Evolutionary conservation across 2,113 vertebrate species (phyloP).

Genomic region (Aldabrachelys gigantea): DNA sequence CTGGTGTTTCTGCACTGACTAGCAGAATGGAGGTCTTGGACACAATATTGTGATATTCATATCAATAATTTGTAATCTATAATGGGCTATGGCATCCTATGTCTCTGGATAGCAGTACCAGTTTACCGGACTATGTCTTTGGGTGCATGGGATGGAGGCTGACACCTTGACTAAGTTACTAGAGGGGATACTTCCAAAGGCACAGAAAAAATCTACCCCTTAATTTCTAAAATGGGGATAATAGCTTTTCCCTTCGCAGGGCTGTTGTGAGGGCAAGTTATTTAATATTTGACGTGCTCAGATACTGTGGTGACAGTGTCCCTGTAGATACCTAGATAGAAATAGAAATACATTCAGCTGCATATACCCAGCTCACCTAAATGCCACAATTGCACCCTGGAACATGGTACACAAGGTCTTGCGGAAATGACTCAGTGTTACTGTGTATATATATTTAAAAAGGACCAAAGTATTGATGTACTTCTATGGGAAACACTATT

Average conservation of each 20-base stretch:
- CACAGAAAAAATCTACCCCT: background rate
- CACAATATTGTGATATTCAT: background rate
- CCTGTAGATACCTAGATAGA: background rate
- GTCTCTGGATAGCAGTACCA: background rate
- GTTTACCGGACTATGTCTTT: background rate
- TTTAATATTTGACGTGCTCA: background rate
- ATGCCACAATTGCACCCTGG: background rate
- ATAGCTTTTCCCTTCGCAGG: background rate
- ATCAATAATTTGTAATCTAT: background rate
- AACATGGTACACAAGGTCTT: background rate
- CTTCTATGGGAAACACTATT: slow-evolving; percentile 6
- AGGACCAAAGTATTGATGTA: background rate
- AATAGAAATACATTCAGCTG: background rate
- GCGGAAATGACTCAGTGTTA: background rate
- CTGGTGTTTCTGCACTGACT: background rate
- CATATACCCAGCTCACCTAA: background rate
- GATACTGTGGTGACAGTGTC: fast-evolving
- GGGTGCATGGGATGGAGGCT: background rate
- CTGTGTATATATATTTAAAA: background rate
- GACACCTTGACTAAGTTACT: background rate
- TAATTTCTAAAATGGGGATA: background rate
- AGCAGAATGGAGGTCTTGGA: background rate
- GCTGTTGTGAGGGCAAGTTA: background rate
- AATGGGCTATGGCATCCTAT: background rate
- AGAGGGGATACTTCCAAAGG: background rate